Base-by-base conservation (phyloP, 30 jellyfish, hydroid and myxozoan species). In the Aurelia coerulea region DNA sequence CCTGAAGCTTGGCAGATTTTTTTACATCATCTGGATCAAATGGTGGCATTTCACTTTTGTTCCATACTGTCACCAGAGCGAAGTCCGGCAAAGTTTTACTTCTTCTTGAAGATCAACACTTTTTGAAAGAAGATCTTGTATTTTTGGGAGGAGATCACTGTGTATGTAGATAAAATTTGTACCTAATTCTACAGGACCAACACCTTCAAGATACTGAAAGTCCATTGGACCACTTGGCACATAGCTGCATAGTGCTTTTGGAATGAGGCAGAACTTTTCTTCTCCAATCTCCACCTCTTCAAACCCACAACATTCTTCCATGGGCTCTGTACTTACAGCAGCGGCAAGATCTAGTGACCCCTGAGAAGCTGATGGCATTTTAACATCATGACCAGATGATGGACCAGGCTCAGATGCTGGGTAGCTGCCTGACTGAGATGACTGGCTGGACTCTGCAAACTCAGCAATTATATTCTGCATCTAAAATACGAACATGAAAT, bases 11-110 rank as follows among this genome's bases (percentile, higher is more conserved):
- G 68, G 64, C 62, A 70, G 8, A 70, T 37, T 18, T 70, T 2
- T 64, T 70, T 70, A 70, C 58, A 37, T 37, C 80, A 68, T 70
- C 64, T 18, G 80, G 80, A 46, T 70, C 80, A 70, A 70, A 70
- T 1, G 64, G 80, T 17, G 80, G 78, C 17, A 72, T 29, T 1
- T 32, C 52, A 19, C 19, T 13, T 67, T 29, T n/a, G 3, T 37
- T 37, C 78, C 78, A 34, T 19, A 7, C n/a, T 19, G 2, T 32
- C 3, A 14, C 78, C 78, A 67, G 46, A 67, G 78, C 2, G 3
- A 67, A 34, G 4, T 70, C 2, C 80, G 18, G 10, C 35, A 46
- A 34, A 34, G 68, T 14, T 46, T 37, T 32, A 70, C 80, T 56
- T 70, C 80, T 56, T 70, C 64, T 56, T 70, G 80, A 2, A 70